Base-by-base conservation (phyloP, 2,797 vertebrate genomes). In the Takifugu rubripes region DNA sequence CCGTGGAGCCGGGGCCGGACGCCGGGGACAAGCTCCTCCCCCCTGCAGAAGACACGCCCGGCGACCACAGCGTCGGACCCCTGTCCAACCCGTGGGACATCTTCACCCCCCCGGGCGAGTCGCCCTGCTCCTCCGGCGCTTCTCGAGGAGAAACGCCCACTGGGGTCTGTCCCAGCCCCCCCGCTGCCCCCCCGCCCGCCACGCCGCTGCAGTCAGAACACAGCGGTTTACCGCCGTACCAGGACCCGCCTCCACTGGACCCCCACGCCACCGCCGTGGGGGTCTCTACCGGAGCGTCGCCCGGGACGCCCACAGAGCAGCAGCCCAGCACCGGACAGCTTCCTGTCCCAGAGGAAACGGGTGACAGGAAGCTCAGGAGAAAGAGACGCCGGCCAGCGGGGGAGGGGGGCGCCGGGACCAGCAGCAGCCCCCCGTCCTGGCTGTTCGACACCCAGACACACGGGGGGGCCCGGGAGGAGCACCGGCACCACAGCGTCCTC, bases 341-440 rank as follows among this genome's bases (percentile, higher is more conserved):
- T 29, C 27, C 27, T 6, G 27, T 6, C 27, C 8, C 27, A 3
- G 27, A 29, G 31, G 31, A 10, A 10, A 2, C 31, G 2, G 31
- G 31, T 1, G 31, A 9, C 7, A 3, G 12, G 8, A 3, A 1
- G 36, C 3, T 10, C 11, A 14, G 10, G 36, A 33, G 33, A 3
- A 33, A 8, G 33, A 1, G 33, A 3, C 2, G 33, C 8, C 33
- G 8, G 1, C 33, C 33, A 8, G 33, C 58, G 43, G 50, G 54
- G 26, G 56, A 48, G 8, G 78, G 59, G 6, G 68, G 61, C 6
- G 52, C 14, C 25, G 50, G 14, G 24, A 2, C 36, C 3, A 54
- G 17, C 12, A 0, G 5, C 1, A 84, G 81, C 24, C 84, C 73
- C 33, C 86, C 83, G 0, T 87, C 84, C 0, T 87, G 87, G 87